Conservation (phyloP, 1,140 invertebrate species). For the Popillia japonica region DNA sequence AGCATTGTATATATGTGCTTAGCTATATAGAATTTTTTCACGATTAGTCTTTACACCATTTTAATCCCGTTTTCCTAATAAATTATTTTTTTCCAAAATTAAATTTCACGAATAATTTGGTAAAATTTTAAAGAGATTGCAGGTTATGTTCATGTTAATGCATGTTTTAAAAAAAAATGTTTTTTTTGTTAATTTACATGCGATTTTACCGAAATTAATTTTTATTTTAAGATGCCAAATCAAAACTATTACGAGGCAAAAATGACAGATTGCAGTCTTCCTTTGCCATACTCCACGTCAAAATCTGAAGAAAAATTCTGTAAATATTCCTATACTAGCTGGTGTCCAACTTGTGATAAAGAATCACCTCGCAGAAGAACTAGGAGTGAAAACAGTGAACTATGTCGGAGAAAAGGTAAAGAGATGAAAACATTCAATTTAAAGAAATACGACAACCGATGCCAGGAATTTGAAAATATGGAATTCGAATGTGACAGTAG, state of each 20-base stretch:
- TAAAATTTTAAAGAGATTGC: background rate
- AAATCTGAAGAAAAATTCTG: constrained; percentile 42
- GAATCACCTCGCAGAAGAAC: constrained; percentile 54
- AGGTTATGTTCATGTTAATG: constrained; percentile 5
- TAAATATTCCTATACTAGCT: constrained; percentile 50
- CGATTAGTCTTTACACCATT: background rate
- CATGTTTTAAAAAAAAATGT: background rate
- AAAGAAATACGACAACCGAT: constrained; percentile 52
- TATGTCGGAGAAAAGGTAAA: constrained; percentile 53
- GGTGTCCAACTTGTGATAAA: constrained; percentile 57
- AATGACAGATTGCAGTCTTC: background rate
- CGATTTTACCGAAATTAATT: background rate
- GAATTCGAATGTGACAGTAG: constrained; percentile 54
- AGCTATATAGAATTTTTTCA: too few relatives aligned
- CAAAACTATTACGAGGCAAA: constrained; percentile 29
- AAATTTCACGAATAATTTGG: too few relatives aligned
- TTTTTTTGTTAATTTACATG: background rate
- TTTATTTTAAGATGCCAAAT: constrained; percentile 32
- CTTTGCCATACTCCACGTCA: constrained; percentile 9
- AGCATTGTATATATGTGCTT: too few relatives aligned
- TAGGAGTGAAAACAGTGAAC: constrained; percentile 55
- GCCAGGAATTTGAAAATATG: constrained; percentile 57
- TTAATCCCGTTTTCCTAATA: background rate
- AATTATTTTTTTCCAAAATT: background rate
- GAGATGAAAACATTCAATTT: constrained; percentile 46